Evolutionary conservation across 2,113 vertebrate genomes (phyloP), one percentile per base, ranked within the genome.

Genomic region (Sinocyclocheilus maitianheensis): DNA sequence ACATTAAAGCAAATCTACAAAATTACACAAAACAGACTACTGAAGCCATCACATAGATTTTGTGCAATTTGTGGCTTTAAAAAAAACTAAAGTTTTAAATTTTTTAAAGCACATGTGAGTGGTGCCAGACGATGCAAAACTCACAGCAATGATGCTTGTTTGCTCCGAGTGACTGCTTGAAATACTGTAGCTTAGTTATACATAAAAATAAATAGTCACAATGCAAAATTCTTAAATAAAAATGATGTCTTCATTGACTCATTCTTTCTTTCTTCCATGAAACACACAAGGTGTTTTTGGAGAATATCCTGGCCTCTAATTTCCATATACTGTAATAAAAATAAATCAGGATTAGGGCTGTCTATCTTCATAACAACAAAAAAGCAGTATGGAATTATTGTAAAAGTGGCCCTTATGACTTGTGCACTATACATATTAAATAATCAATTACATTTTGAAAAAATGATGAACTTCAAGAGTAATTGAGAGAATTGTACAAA

Each of bases 1-100:
- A 63, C 40, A 82, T 85, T 67, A 63, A 82, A 67, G 89, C 55
- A 81, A 60, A 85, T 18, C 20, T 18, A 74, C 12, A 22, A 6
- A 20, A 26, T 14, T 67, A 81, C 55, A 30, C 78, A 48, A 53
- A 34, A 16, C 30, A 75, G 34, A 72, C 34, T 22, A 40, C 3
- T 51, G 12, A 6, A 76, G 43, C 43, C n/a, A n/a, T 22, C 11
- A 20, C 69, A 43, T n/a, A n/a, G 37, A n/a, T 43, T 71, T 2
- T 22, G 0, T 43, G 37, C 22, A 22, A 72, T 40, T 20, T 71
- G 14, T 37, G 69, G 11, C 9, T 72, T 72, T 5, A 43, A 5
- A 72, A 43, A 72, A 72, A 9, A 72, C 6, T 34, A 69, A 18
- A 72, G 34, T 40, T 37, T 37, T 37, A 71, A 1, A 22, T 43